Percentiles rank a stretch among this genome's conserved stretches.
phyloP scores from a whole-genome alignment of 1,140 invertebrate genomes.

The Uloborus diversus region DNA sequence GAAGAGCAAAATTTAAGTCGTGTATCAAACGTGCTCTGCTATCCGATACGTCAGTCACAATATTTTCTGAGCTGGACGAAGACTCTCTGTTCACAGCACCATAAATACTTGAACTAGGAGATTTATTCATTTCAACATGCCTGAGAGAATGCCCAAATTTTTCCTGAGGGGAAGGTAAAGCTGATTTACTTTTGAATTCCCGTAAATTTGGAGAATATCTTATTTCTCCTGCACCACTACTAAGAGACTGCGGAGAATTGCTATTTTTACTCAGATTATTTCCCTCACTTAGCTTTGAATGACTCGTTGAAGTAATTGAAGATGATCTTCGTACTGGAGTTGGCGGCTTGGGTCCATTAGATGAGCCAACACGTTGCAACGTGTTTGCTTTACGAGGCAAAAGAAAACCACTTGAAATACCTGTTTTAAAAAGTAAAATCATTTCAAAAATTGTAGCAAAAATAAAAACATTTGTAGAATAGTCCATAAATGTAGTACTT shows the following conservation, averaged over 20 bases:
- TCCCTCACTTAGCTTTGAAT: not conserved
- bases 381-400: constrained; percentile 49
- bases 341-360: constrained; percentile 21
- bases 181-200: constrained; percentile 28
- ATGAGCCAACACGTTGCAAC: constrained; percentile 34
- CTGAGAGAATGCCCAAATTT: constrained; percentile 20
- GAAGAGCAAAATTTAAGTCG: constrained; percentile 32
- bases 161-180: constrained; percentile 23
- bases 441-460: too few relatives aligned
- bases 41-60: constrained; percentile 51
- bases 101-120: not conserved
- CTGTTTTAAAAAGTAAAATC: constrained; percentile 8
- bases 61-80: constrained; percentile 17
- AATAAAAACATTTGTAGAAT: too few relatives aligned
- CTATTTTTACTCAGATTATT: not conserved
- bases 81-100: constrained; percentile 1
- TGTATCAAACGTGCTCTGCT: constrained; percentile 47
- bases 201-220: constrained; percentile 41
- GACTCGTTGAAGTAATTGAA: constrained; percentile 33
- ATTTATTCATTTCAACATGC: constrained; percentile 23
- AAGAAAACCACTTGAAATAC: constrained; percentile 18
- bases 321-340: constrained; percentile 32
- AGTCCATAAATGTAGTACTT: too few relatives aligned
- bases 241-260: not conserved
- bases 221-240: constrained; percentile 40